Evolutionary conservation across 2,113 vertebrate species (phyloP).

Genomic region (Leptobrachium ailaonicum): DNA sequence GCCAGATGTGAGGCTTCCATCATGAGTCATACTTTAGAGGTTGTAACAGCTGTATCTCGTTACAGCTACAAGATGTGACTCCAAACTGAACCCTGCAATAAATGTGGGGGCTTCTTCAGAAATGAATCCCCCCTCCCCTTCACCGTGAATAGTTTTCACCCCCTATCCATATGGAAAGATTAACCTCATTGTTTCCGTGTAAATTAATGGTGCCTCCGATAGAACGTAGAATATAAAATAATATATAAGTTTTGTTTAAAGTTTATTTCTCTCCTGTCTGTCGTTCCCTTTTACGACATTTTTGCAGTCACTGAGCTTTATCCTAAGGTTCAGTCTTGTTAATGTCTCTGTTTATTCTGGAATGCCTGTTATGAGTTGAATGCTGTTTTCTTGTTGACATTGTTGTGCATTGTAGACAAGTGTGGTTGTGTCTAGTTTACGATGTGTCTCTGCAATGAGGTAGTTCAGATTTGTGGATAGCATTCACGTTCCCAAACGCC

Average conservation of each 20-base stretch:
- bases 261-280: neutral
- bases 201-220: neutral
- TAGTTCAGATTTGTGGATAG: too few species aligned
- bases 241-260: too few species aligned
- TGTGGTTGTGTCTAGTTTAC: too few species aligned
- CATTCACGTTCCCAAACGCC: too few species aligned
- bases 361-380: too few species aligned
- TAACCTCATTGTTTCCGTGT: constrained; percentile 24
- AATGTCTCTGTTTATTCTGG: too few species aligned
- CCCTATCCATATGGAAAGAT: neutral
- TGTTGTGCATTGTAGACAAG: too few species aligned
- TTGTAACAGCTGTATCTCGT: constrained; percentile 40
- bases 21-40: constrained; percentile 38
- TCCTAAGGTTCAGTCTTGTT: too few species aligned
- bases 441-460: too few species aligned
- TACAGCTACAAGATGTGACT: constrained; percentile 38
- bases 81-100: constrained; percentile 26
- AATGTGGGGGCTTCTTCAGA: constrained; percentile 27
- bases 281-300: neutral
- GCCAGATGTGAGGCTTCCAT: constrained; percentile 30
- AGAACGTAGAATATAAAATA: neutral
- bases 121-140: constrained; percentile 7
- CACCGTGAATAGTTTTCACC: neutral
- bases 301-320: too few species aligned
- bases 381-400: too few species aligned